Base-by-base conservation (phyloP, 1,140 invertebrate species). In the Drosophila bocqueti region DNA sequence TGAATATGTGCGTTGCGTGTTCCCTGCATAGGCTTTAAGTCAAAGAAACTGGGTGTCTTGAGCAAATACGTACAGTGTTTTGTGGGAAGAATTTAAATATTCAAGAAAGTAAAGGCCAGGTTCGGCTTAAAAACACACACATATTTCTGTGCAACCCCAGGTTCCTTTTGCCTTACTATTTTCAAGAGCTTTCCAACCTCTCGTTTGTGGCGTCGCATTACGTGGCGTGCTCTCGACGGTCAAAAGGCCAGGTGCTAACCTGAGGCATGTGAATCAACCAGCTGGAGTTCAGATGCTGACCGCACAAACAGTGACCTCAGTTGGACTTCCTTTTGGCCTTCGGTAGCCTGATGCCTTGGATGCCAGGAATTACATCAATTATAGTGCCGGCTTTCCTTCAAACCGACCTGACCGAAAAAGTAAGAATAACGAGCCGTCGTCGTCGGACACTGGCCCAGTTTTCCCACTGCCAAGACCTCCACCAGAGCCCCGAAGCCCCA, bases 291-390 rank as follows among this genome's bases (percentile, higher is more conserved):
- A 60, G 65, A 52, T 61, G 57, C 63, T 55, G 50, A 68, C 52
- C 65, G 29, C 76, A 78, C 58, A 67, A 47, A 68, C 74, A 49
- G 18, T 55, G 57, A 61, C 74, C 72, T 38, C 68, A 36, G 68
- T 40, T 47, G 46, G 47, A 36, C 62, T 64, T 55, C 36, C 62
- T 42, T 15, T 60, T 38, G 45, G 43, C 69, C 52, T 52, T 74
- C 43, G 80, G 65, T 76, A 81, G 81, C 81, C 73, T 79, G 78
- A 82, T 90, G 85, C 85, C 81, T 81, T 60, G 71, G 69, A 72
- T 72, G 69, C 75, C 79, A 79, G 71, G 78, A 85, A 89, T 90
- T 89, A 89, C 85, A 89, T 89, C 84, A 89, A 89, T 89, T 90
- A 89, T 81, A 64, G 68, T 24, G 68, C 57, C 63, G 85, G 80